These are phyloP conservation scores for Nasonia giraulti DNA, from an alignment of 1,140 invertebrate genomes.

Conservation along the genomic window DNA sequence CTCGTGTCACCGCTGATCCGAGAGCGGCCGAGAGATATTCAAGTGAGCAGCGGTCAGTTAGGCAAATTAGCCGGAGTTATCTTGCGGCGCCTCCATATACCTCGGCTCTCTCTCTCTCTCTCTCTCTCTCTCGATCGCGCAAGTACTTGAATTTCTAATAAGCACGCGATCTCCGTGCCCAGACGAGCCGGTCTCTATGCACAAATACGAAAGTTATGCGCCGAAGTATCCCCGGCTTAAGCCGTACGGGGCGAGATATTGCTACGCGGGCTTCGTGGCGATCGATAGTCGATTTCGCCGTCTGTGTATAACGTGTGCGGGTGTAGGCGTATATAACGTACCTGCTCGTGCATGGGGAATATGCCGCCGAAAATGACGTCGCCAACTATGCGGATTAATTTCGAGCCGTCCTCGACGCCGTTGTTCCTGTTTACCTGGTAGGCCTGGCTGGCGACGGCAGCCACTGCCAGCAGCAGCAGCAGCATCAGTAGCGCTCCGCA, in stretches of 20 bases:
- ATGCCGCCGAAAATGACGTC: slow-evolving; percentile 83
- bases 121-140: background rate
- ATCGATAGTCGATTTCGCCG: slow-evolving; percentile 23
- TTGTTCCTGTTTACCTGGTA: slow-evolving; percentile 57
- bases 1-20: background rate
- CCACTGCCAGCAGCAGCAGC: slow-evolving; percentile 54
- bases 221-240: background rate
- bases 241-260: background rate
- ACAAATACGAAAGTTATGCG: slow-evolving; percentile 22
- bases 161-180: background rate
- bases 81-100: background rate
- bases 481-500: slow-evolving; percentile 52
- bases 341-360: slow-evolving; percentile 83
- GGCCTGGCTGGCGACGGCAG: slow-evolving; percentile 53
- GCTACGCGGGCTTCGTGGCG: background rate
- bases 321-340: too few relatives aligned
- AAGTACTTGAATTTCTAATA: slow-evolving; percentile 42
- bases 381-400: slow-evolving; percentile 75
- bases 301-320: background rate
- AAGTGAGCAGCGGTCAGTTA: slow-evolving; percentile 21
- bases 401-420: slow-evolving; percentile 65
- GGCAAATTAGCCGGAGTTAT: slow-evolving; percentile 24
- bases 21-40: background rate
- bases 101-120: background rate
- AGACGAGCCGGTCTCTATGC: background rate